Evolutionary conservation across 1,140 invertebrate genomes (phyloP).

Genomic region (Wiebesia pumilae): DNA sequence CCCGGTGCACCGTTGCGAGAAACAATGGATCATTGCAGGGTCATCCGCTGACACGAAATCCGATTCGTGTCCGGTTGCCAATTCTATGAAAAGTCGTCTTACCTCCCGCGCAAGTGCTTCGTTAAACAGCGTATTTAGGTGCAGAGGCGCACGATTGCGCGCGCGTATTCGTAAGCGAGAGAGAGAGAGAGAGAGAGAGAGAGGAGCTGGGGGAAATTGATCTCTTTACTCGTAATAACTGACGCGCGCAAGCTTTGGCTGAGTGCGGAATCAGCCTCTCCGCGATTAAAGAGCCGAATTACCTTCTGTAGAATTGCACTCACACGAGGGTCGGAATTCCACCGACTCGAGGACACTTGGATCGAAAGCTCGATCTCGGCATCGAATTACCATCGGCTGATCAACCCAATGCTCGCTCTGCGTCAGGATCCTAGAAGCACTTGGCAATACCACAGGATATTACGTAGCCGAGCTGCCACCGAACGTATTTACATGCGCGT

Average conservation of each 20-base stretch:
- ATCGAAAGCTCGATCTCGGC: no score
- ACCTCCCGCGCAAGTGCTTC: no score
- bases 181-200: not conserved
- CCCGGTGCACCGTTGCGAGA: not conserved
- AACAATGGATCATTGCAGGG: not conserved
- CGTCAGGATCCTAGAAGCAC: not conserved
- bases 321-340: not conserved
- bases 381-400: no score
- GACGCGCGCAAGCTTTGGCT: not conserved
- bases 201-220: not conserved
- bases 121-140: no score
- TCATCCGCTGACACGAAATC: no score
- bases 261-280: not conserved
- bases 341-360: not conserved
- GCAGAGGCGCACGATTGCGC: not conserved
- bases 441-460: not conserved
- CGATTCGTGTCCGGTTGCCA: no score
- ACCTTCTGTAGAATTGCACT: not conserved
- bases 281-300: not conserved
- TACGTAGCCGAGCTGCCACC: not conserved
- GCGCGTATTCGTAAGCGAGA: no score
- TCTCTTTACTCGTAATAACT: conserved; percentile 3
- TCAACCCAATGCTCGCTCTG: no score
- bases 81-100: no score
- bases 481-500: not conserved